A percentile compares a stretch with the other conserved stretches of the same genome.
Evolutionary conservation across 1,140 invertebrate species (phyloP).

Genomic region (Aphelinus certus): DNA sequence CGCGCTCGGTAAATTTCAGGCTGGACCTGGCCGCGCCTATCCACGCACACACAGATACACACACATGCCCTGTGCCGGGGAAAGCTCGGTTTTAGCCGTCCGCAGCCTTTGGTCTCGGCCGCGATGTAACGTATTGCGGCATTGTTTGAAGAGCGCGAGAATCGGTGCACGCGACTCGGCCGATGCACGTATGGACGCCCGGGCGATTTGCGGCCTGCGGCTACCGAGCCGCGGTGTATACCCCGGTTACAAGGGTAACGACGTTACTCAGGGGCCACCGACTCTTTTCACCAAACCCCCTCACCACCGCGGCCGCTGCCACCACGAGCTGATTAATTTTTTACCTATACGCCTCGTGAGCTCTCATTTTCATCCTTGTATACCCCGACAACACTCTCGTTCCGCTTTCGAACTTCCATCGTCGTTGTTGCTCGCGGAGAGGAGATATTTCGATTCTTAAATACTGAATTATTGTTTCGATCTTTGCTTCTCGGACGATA

Average conservation of each 20-base stretch:
- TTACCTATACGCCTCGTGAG: not conserved
- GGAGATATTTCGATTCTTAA: too few species aligned
- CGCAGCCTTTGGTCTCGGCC: conserved; percentile 37
- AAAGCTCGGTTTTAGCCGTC: too few species aligned
- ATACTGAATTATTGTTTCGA: too few species aligned
- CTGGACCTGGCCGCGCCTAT: not conserved
- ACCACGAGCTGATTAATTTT: not conserved
- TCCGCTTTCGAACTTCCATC: too few species aligned
- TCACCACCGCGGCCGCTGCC: too few species aligned
- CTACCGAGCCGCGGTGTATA: not conserved
- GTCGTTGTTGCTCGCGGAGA: too few species aligned
- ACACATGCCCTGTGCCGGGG: conserved; percentile 41
- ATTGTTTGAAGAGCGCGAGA: conserved; percentile 57
- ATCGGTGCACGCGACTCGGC: conserved; percentile 40
- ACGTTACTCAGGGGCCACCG: not conserved
- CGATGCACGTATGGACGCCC: not conserved
- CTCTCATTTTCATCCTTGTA: too few species aligned
- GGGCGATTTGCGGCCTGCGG: not conserved
- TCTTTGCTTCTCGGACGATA: too few species aligned
- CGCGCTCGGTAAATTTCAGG: conserved; percentile 7
- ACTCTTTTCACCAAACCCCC: too few species aligned
- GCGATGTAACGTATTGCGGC: conserved; percentile 58
- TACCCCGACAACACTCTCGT: too few species aligned
- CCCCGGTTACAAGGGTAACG: not conserved
- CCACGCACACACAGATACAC: conserved; percentile 3